Evolutionary conservation across 2,888 invertebrate genomes (phyloP).

Genomic region (Galerucella nymphaeae): DNA sequence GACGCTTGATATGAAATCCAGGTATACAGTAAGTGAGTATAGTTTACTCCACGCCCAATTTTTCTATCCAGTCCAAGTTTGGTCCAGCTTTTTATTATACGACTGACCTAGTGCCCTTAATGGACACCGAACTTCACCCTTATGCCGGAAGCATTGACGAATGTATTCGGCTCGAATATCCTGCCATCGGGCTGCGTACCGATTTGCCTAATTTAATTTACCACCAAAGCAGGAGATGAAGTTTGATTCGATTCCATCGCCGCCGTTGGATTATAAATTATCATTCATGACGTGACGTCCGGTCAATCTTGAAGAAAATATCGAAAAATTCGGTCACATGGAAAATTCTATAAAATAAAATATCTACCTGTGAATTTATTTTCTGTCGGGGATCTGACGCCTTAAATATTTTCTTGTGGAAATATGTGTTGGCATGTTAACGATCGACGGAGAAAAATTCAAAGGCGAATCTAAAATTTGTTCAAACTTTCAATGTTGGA

Average conservation of each 20-base stretch:
- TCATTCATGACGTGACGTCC: slow-evolving; percentile 29
- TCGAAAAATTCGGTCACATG: slow-evolving; percentile 22
- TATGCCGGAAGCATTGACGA: slow-evolving; percentile 57
- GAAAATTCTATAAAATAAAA: slow-evolving; percentile 18
- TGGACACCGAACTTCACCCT: slow-evolving; percentile 50
- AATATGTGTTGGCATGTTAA: no score
- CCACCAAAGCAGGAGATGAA: slow-evolving; percentile 36
- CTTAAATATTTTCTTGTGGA: not conserved
- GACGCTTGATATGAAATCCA: no score
- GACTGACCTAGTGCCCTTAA: slow-evolving; percentile 45
- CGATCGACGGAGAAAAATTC: no score
- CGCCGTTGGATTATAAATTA: slow-evolving; percentile 29
- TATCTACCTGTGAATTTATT: not conserved
- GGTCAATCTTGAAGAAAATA: slow-evolving; percentile 30
- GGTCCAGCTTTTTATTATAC: slow-evolving; percentile 9
- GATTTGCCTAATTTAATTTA: slow-evolving; percentile 44
- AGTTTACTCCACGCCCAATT: no score
- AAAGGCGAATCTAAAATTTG: no score
- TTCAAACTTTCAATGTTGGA: no score
- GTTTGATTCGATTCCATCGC: slow-evolving; percentile 25
- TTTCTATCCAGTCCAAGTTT: not conserved
- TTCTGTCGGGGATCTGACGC: not conserved
- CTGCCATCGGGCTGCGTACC: slow-evolving; percentile 44
- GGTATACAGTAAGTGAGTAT: no score
- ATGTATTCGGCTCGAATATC: slow-evolving; percentile 57